Conservation (phyloP, 2,113 vertebrate species). For the Macroglossus sobrinus region DNA sequence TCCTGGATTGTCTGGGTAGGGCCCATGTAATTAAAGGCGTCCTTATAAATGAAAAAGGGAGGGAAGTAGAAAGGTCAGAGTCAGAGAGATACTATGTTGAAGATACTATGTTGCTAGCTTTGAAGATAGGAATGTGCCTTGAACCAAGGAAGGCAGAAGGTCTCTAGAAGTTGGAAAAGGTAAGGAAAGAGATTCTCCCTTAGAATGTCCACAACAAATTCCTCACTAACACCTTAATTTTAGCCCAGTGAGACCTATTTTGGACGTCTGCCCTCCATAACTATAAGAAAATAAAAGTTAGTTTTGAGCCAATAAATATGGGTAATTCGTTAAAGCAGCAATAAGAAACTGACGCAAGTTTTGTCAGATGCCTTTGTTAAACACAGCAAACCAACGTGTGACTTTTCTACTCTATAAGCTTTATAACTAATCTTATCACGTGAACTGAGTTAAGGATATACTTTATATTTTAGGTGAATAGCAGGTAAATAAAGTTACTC, state of each 20-base stretch:
- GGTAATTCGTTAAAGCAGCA: not conserved
- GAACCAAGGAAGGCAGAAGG: accelerated
- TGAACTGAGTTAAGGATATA: not conserved
- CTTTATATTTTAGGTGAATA: not conserved
- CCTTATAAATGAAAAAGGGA: not conserved
- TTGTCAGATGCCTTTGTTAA: not conserved
- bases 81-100: not conserved
- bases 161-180: not conserved
- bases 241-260: not conserved
- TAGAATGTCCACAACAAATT: not conserved
- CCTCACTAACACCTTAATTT: not conserved
- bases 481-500: not conserved
- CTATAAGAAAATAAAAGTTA: not conserved
- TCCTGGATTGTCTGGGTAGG: not conserved
- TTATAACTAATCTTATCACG: not conserved
- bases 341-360: not conserved
- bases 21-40: not conserved
- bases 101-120: not conserved
- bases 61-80: not conserved
- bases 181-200: not conserved
- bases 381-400: not conserved
- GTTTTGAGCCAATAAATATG: not conserved
- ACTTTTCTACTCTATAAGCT: not conserved
- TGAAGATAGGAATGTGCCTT: not conserved
- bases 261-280: not conserved